Base-by-base conservation (phyloP, 2,797 vertebrate species). In the Kryptolebias ocellatus region DNA sequence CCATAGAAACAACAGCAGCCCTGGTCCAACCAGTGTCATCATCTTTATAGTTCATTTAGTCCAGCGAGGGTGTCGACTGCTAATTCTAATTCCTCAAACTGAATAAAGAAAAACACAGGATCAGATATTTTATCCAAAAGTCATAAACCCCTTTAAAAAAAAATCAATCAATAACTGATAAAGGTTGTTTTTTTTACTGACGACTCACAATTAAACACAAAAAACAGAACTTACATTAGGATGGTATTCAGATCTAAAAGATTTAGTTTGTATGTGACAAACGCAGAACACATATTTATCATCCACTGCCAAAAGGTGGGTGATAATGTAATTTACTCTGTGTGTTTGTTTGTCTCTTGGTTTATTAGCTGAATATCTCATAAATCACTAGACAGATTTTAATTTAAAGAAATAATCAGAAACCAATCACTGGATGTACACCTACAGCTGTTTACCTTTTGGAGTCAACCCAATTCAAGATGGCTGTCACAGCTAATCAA, bases 1-100 rank as follows among this genome's bases (percentile, higher is more conserved):
- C 78, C 93, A 94, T 44, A 95, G 79, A 58, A 89, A 92, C 56
- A 96, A 88, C 65, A 94, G 81, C 9, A 96, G 64, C 14, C 71
- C 89, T 31, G 94, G 59, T 79, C 85, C 67, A 50, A 83, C 80
- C 82, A 84, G 76, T 66, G 73, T 77, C 67, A 49, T 78, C 94
- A 95, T 95, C 76, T 83, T 90, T 79, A 75, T 69, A 64, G 77
- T 29, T 79, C 90, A 88, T 87, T 81, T 77, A 81, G 76, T 62
- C 81, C 84, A 61, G 68, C 44, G 31, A 47, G n/a, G 2, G 60
- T 59, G 61, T 50, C 18, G 60, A 12, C 67, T 70, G 64, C 63
- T 53, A 61, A 53, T 11, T 74, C 34, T 61, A 63, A 81, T 85
- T 44, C 61, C 3, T 20, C 29, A 69, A 11, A 59, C n/a, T 54